Percentiles rank a stretch among this genome's conserved stretches.
Conservation (phyloP, 2,888 invertebrate species). For the Orthonevra nobilis region DNA sequence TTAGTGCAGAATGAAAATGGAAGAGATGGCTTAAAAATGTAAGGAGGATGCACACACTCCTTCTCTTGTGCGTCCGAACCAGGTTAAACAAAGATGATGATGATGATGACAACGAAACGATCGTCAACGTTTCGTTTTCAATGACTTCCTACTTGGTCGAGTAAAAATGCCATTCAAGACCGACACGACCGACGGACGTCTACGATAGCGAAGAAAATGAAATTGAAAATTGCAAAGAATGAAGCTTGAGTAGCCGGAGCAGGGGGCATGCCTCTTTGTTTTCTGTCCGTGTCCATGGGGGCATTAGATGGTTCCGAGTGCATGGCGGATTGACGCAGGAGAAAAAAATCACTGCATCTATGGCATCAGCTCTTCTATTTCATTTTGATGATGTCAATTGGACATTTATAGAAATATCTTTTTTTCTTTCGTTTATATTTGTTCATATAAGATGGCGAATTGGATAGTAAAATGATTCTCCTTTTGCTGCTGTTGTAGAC, state of each 20-base stretch:
- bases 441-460: no score
- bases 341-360: slow-evolving; percentile 11
- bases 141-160: slow-evolving; percentile 61
- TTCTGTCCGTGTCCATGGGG: slow-evolving; percentile 44
- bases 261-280: slow-evolving; percentile 60
- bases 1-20: slow-evolving; percentile 48
- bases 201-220: slow-evolving; percentile 5
- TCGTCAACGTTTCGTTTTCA: slow-evolving; percentile 67
- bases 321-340: not conserved
- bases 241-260: slow-evolving; percentile 10
- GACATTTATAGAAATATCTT: no score
- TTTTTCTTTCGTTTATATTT: no score
- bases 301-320: slow-evolving; percentile 26
- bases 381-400: slow-evolving; percentile 24
- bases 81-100: slow-evolving; percentile 54
- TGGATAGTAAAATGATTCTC: no score
- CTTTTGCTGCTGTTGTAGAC: no score
- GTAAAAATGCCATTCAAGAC: slow-evolving; percentile 26
- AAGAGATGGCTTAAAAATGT: slow-evolving; percentile 48
- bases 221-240: slow-evolving; percentile 44
- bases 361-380: slow-evolving; percentile 36
- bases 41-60: slow-evolving; percentile 8
- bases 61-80: slow-evolving; percentile 17
- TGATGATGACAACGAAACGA: slow-evolving; percentile 42
- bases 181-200: no score